A percentile compares a stretch with the other conserved stretches of the same genome.
Evolutionary conservation across 2,888 invertebrate genomes (phyloP).

Genomic region (Callyntrura guangdongensis): DNA sequence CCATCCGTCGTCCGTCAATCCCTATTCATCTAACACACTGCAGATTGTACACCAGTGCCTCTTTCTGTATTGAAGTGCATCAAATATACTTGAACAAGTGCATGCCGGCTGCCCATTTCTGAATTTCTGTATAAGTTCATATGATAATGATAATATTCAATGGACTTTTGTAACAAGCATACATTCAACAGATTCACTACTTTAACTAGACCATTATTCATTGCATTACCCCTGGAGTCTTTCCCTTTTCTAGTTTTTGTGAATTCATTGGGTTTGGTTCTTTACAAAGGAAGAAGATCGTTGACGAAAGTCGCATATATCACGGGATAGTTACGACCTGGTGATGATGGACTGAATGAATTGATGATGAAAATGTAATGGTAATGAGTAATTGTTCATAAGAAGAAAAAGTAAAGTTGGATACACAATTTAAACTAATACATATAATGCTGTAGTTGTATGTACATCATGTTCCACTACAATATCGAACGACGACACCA

Average conservation of each 20-base stretch:
- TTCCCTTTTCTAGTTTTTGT: conserved; percentile 53
- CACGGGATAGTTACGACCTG: no score
- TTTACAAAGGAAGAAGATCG: not conserved
- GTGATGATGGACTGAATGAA: no score
- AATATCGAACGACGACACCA: no score
- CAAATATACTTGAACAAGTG: conserved; percentile 24
- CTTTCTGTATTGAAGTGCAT: not conserved
- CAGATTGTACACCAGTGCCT: not conserved
- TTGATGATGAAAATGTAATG: no score
- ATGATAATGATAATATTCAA: conserved; percentile 33
- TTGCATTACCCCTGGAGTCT: conserved; percentile 50
- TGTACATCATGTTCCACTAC: no score
- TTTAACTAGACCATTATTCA: conserved; percentile 46
- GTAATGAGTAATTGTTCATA: no score
- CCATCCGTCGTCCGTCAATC: conserved; percentile 16
- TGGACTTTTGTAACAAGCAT: not conserved
- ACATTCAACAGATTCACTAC: not conserved
- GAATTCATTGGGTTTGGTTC: conserved; percentile 61
- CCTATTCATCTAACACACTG: not conserved
- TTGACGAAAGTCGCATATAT: not conserved
- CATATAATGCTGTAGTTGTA: no score
- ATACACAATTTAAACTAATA: no score
- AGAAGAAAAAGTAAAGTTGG: no score
- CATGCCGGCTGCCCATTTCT: conserved; percentile 7
- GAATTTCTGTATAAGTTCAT: not conserved